Percentiles rank a stretch among this genome's conserved stretches.
Conservation (phyloP, 2,113 vertebrate genomes). For the Pithys albifrons region DNA sequence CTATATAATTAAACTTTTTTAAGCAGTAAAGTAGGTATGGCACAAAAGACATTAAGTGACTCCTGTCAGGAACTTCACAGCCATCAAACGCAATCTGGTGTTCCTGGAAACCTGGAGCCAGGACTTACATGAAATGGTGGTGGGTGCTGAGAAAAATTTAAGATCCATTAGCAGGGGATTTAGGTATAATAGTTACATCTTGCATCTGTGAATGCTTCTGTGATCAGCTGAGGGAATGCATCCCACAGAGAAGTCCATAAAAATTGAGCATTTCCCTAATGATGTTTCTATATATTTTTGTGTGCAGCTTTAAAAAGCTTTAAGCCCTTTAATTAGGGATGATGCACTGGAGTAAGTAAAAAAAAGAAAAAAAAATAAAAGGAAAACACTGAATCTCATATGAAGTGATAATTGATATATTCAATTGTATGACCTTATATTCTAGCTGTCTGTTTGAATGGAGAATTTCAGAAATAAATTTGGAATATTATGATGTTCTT, state of each 20-base stretch:
- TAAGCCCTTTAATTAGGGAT: neutral
- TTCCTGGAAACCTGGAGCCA: neutral
- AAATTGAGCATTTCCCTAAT: neutral
- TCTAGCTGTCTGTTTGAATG: neutral
- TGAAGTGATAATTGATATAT: neutral
- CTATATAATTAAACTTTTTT: conserved; percentile 32
- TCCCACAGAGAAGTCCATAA: neutral
- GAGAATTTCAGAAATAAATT: neutral
- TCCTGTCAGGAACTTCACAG: neutral
- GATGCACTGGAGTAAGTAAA: neutral
- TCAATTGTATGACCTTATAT: neutral
- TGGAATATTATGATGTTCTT: neutral
- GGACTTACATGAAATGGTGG: neutral
- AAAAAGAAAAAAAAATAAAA: neutral
- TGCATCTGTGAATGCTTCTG: neutral
- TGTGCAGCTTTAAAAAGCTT: neutral
- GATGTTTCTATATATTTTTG: neutral
- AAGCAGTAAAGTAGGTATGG: neutral
- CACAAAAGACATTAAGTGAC: neutral
- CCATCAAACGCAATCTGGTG: neutral
- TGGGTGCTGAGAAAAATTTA: neutral
- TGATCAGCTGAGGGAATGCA: neutral
- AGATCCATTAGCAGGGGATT: neutral
- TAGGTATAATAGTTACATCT: neutral
- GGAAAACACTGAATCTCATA: neutral